Conservation (phyloP, 1,140 invertebrate genomes). For the Halesus radiatus region DNA sequence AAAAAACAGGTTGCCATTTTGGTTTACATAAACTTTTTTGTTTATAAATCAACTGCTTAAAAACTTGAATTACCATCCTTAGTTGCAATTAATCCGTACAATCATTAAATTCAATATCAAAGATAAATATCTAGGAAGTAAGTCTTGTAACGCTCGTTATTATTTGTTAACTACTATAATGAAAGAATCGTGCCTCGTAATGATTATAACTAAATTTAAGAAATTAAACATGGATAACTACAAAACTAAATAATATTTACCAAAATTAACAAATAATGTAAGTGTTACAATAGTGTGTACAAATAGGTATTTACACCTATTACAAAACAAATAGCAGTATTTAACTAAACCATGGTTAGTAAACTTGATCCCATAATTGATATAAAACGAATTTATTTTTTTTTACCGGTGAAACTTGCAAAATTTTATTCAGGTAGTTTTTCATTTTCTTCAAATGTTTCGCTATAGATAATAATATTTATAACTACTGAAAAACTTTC, state of each 20-base stretch:
- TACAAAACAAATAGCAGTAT: neutral
- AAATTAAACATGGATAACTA: conserved; percentile 2
- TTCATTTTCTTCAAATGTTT: too few relatives aligned
- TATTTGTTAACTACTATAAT: conserved; percentile 2
- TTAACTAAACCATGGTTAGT: conserved; percentile 10
- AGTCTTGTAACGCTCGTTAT: neutral
- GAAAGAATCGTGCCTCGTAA: conserved; percentile 4
- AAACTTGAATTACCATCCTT: neutral
- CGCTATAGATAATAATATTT: too few relatives aligned
- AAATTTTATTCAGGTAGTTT: too few relatives aligned
- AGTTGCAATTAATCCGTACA: neutral
- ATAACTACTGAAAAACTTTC: conserved; percentile 19
- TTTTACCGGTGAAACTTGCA: neutral
- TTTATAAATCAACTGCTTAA: too few relatives aligned
- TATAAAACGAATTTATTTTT: conserved; percentile 12
- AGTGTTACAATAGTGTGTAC: neutral
- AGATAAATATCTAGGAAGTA: neutral
- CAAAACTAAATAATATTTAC: conserved; percentile 17
- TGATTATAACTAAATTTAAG: neutral
- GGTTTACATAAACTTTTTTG: too few relatives aligned
- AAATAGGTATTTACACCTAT: neutral
- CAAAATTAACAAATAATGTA: conserved; percentile 3
- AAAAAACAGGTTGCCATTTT: neutral
- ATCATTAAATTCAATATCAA: neutral
- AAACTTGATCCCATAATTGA: conserved; percentile 32